phyloP scores from a whole-genome alignment of 1,140 invertebrate genomes.

The Ladona fulva region DNA sequence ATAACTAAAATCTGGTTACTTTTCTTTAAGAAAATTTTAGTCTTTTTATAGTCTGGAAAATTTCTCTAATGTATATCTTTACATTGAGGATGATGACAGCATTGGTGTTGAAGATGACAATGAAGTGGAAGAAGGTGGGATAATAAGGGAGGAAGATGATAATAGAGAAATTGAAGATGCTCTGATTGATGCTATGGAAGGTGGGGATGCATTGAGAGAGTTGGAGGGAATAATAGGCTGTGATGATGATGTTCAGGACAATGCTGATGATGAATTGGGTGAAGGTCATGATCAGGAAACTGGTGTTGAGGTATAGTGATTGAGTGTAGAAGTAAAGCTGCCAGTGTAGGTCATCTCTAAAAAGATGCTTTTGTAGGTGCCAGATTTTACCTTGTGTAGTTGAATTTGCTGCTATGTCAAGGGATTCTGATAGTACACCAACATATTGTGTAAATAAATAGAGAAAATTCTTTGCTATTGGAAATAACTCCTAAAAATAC shows the following conservation, averaged over 20 bases:
- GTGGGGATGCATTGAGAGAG: constrained; percentile 34
- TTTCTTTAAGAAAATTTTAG: too few species aligned
- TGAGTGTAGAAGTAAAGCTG: too few species aligned
- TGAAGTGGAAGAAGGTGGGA: constrained; percentile 33
- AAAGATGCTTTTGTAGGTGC: too few species aligned
- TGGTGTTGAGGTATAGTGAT: not conserved
- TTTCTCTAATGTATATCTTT: constrained; percentile 37
- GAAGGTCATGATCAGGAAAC: not conserved
- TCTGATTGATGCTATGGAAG: constrained; percentile 34
- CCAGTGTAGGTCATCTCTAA: too few species aligned
- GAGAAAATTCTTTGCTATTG: too few species aligned
- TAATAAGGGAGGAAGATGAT: constrained; percentile 29
- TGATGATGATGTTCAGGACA: constrained; percentile 12
- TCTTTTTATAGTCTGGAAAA: too few species aligned
- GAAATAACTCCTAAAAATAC: too few species aligned
- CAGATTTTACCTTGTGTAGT: too few species aligned
- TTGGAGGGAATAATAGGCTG: not conserved
- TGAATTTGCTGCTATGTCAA: too few species aligned
- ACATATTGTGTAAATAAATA: too few species aligned
- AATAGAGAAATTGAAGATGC: constrained; percentile 33
- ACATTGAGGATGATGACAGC: constrained; percentile 39
- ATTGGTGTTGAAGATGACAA: constrained; percentile 34
- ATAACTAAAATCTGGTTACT: too few species aligned
- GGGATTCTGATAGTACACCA: too few species aligned
- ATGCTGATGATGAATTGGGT: constrained; percentile 12